Conservation (phyloP, 2,113 vertebrate genomes). For the Gobio gobio region DNA sequence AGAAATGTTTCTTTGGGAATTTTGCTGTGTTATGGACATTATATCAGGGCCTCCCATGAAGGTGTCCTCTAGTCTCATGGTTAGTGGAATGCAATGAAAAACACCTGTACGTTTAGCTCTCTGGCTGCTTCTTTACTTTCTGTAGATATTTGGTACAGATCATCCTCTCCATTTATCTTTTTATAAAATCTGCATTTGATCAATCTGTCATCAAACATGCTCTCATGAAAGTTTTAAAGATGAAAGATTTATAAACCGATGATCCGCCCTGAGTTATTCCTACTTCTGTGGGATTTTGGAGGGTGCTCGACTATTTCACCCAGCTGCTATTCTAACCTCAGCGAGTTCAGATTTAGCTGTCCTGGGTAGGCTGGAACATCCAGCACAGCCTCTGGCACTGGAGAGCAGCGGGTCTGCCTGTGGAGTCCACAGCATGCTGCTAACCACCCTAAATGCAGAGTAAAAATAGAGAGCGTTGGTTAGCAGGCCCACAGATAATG, state of each 20-base stretch:
- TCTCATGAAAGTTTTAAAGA: conserved; percentile 27
- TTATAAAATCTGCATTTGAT: conserved; percentile 32
- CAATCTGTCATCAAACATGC: conserved; percentile 37
- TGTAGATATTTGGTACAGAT: conserved; percentile 38
- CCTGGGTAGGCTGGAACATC: neutral
- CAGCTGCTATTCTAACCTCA: conserved; percentile 31
- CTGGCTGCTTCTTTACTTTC: conserved; percentile 22
- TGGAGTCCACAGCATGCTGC: conserved; percentile 29
- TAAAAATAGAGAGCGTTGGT: conserved; percentile 57
- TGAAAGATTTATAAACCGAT: conserved; percentile 16
- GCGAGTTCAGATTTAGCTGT: conserved; percentile 48
- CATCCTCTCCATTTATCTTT: conserved; percentile 34
- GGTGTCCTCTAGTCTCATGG: conserved; percentile 47
- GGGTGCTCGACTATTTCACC: conserved; percentile 35
- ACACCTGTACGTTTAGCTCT: conserved; percentile 63
- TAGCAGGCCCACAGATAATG: conserved; percentile 29
- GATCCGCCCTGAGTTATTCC: conserved; percentile 16
- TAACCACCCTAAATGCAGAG: conserved; percentile 45
- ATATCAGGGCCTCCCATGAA: conserved; percentile 60
- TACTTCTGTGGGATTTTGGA: conserved; percentile 36
- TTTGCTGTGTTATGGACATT: conserved; percentile 60
- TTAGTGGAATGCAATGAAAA: conserved; percentile 60
- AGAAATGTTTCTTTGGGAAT: conserved; percentile 56
- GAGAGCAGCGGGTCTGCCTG: conserved; percentile 27
- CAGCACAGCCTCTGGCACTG: conserved; percentile 38